Base-by-base conservation (phyloP, 1,140 invertebrate genomes). In the Drosophila nasuta region DNA sequence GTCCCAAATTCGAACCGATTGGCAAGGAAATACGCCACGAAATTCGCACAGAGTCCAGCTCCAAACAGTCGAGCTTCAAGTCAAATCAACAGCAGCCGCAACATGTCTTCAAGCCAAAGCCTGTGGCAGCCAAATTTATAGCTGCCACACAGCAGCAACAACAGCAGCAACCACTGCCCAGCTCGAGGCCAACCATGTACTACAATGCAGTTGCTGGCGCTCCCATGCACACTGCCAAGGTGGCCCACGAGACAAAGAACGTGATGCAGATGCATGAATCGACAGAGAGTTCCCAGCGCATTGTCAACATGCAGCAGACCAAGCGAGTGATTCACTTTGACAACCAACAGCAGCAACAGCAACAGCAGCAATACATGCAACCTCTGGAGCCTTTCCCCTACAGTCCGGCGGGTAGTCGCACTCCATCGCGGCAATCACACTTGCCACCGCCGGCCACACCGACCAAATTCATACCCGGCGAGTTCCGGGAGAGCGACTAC, bases 401-500 rank as follows among this genome's bases (percentile, higher is more conserved):
- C 75, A 91, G 81, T 17, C 83, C 93, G 1, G 93, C 93, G 15
- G 75, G 86, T 6, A 80, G 82, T 67, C 91, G 93, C 8, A 77
- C 91, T 1, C 81, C 87, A 0, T 76, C 78, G 8, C 59, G 82
- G 3, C 88, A 91, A 13, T 83, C 87, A 10, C 93, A 83, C 83
- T 62, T 93, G 45, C 94, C 93, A 43, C 93, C 93, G 58, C 93
- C 87, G 17, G 94, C 95, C 1, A 94, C 91, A 4, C 95, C 95
- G 1, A 95, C 93, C 0, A 96, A 96, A 86, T 96, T 96, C 81
- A 86, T 96, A 17, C 94, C 94, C 8, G 95, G 95, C 5, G 95
- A 96, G 64, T 95, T 95, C 64, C 92, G 94, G 1, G 95, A 96
- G 75, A 96, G 95, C 45, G 96, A 96, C 72, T 96, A 96, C 75